Conservation (phyloP, 1,140 invertebrate species). For the Nasonia giraulti region DNA sequence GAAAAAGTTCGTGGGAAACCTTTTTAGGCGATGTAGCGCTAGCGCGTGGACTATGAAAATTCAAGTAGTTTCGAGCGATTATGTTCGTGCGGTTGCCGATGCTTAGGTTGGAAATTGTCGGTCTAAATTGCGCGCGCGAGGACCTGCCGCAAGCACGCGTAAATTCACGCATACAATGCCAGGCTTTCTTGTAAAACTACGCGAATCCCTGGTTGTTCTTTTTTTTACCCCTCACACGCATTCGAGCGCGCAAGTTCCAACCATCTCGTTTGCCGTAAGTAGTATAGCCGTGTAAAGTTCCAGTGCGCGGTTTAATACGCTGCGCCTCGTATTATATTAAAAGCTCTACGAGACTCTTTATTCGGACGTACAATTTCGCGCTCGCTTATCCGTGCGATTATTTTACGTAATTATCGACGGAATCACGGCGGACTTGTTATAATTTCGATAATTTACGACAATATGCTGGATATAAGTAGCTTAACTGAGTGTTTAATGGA, state of each 20-base stretch:
- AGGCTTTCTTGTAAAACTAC: neutral
- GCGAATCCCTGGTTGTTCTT: neutral
- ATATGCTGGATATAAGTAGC: no score
- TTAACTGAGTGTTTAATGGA: no score
- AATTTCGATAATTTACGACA: no score
- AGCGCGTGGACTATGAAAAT: neutral
- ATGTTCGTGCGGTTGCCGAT: neutral
- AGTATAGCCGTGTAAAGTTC: no score
- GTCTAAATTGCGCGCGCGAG: neutral
- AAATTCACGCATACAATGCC: neutral
- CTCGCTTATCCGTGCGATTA: no score
- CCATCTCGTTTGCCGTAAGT: no score
- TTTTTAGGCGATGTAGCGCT: neutral
- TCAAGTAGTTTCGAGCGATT: constrained; percentile 11
- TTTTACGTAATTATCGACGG: no score
- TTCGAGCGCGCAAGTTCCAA: neutral
- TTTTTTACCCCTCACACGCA: neutral
- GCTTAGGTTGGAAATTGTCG: neutral
- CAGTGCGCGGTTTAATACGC: no score
- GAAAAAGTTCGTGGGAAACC: neutral
- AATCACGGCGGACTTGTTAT: no score
- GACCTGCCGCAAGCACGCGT: neutral
- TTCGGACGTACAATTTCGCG: no score
- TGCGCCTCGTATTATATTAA: no score
- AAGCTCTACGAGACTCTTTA: no score